Conservation (phyloP, 92 coral and sea anemone genomes). For the Phenganax stokvisi region DNA sequence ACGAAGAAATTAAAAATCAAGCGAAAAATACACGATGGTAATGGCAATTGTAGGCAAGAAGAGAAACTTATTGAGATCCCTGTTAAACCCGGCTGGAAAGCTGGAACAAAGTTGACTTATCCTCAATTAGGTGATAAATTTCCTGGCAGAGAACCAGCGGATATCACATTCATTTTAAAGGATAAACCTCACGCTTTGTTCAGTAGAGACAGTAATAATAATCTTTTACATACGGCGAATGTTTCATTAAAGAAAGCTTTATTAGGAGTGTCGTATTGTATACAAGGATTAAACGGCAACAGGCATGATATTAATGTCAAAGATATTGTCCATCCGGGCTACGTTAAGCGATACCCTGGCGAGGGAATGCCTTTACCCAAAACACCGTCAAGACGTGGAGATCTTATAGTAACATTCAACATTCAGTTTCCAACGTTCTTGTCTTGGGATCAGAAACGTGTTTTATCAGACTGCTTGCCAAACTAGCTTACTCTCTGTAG, state of each 20-base stretch:
- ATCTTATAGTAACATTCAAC: slow-evolving; percentile 83
- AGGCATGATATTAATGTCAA: slow-evolving; percentile 66
- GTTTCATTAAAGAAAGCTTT: slow-evolving; percentile 72
- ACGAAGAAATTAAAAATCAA: slow-evolving; percentile 65
- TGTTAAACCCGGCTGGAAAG: slow-evolving; percentile 93
- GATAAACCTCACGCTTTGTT: slow-evolving; percentile 87
- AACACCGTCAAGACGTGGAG: slow-evolving; percentile 61
- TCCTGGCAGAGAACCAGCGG: slow-evolving; percentile 73
- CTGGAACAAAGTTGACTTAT: slow-evolving; percentile 84
- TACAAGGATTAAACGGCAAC: slow-evolving; percentile 84
- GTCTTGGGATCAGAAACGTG: slow-evolving; percentile 66
- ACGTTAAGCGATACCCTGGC: slow-evolving; percentile 76
- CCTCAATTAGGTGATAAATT: slow-evolving; percentile 66
- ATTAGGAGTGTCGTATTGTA: slow-evolving; percentile 67
- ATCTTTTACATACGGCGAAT: slow-evolving; percentile 75
- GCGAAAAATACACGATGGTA: slow-evolving; percentile 55
- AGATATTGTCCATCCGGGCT: slow-evolving; percentile 94
- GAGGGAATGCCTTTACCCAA: slow-evolving; percentile 93
- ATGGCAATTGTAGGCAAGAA: slow-evolving; percentile 41
- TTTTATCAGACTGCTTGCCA: slow-evolving; percentile 40
- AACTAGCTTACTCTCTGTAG: slow-evolving; percentile 8
- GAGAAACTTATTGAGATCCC: slow-evolving; percentile 75
- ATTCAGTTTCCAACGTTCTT: slow-evolving; percentile 84
- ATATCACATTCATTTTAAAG: slow-evolving; percentile 67
- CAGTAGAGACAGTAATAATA: slow-evolving; percentile 84